A percentile compares a stretch with the other conserved stretches of the same genome.
Conservation (phyloP, 2,888 invertebrate genomes). For the Leucophora obtusa region DNA sequence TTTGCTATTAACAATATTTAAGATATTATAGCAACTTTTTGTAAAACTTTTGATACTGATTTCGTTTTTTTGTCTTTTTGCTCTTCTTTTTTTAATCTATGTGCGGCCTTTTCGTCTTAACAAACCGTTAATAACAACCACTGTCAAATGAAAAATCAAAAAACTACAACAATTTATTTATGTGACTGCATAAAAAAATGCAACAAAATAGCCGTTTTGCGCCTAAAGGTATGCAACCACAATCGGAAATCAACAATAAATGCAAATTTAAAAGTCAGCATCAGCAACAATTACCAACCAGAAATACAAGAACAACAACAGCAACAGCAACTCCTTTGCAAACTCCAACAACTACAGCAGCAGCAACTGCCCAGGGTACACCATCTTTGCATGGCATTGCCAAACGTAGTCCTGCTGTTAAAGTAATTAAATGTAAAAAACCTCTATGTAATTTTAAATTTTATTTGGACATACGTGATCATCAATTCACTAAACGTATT, state of each 20-base stretch:
- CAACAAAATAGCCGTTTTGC: slow-evolving; percentile 73
- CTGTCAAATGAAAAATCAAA: slow-evolving; percentile 55
- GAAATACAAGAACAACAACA: slow-evolving; percentile 53
- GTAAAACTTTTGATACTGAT: slow-evolving; percentile 38
- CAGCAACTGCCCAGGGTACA: slow-evolving; percentile 53
- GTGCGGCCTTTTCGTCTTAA: slow-evolving; percentile 33
- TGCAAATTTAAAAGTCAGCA: slow-evolving; percentile 74
- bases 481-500: slow-evolving; percentile 82
- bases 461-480: slow-evolving; percentile 88
- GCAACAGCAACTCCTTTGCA: slow-evolving; percentile 54
- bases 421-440: slow-evolving; percentile 79
- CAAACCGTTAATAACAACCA: slow-evolving; percentile 38
- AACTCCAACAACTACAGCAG: slow-evolving; percentile 44
- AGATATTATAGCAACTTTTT: not conserved
- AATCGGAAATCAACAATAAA: slow-evolving; percentile 76
- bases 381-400: slow-evolving; percentile 38
- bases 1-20: not conserved
- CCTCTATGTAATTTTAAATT: slow-evolving; percentile 85
- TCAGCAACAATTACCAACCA: slow-evolving; percentile 57
- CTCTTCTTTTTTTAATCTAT: slow-evolving; percentile 49
- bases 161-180: slow-evolving; percentile 57
- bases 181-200: slow-evolving; percentile 27
- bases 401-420: slow-evolving; percentile 67
- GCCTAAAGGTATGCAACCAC: slow-evolving; percentile 79
- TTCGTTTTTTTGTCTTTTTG: slow-evolving; percentile 50